Percentiles rank a stretch among this genome's conserved stretches.
Conservation (phyloP, 2,797 vertebrate genomes). For the Ficedula albicollis region DNA sequence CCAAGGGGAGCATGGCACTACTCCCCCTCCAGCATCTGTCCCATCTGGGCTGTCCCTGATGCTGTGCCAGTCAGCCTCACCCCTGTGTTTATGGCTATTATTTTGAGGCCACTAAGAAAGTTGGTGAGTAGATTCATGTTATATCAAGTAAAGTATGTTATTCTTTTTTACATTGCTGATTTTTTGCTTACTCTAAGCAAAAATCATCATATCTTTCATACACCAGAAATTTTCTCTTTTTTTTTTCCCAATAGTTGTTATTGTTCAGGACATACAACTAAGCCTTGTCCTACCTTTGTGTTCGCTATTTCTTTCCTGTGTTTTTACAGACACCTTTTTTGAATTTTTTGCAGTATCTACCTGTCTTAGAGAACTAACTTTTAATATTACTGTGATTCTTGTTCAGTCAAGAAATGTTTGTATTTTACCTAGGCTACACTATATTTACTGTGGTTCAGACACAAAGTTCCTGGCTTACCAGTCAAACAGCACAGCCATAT, state of each 20-base stretch:
- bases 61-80: not conserved
- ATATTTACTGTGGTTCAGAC: not conserved
- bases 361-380: not conserved
- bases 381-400: not conserved
- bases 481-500: not conserved
- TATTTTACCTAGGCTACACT: not conserved
- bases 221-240: not conserved
- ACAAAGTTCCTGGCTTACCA: not conserved
- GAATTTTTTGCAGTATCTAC: not conserved
- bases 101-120: not conserved
- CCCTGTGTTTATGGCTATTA: not conserved
- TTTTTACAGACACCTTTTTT: not conserved
- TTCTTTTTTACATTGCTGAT: not conserved
- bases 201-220: fast-evolving
- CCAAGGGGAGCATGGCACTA: fast-evolving
- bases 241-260: not conserved
- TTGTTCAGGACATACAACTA: not conserved
- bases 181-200: not conserved
- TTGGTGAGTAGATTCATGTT: not conserved
- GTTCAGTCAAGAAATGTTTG: not conserved
- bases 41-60: no score
- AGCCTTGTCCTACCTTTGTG: not conserved
- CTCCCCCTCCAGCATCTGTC: not conserved
- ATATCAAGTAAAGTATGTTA: not conserved
- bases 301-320: not conserved